Evolutionary conservation across 2,797 vertebrate species (phyloP).

Genomic region (Karalla daura): DNA sequence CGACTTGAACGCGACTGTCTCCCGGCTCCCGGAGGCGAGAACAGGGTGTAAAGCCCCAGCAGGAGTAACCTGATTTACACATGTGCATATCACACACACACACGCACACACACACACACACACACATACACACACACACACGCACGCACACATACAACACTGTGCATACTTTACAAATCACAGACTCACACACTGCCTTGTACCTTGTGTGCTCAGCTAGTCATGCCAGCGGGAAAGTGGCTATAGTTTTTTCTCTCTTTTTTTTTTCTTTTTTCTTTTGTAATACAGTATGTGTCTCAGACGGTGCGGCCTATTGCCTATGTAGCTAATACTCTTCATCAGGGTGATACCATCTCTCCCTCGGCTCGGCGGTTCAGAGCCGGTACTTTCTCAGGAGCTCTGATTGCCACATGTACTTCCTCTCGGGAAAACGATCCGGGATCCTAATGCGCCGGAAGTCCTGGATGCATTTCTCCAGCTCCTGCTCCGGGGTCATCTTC

Average conservation of each 20-base stretch:
- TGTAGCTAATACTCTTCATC: constrained; percentile 50
- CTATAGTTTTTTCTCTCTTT: constrained; percentile 18
- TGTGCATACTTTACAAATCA: constrained; percentile 69
- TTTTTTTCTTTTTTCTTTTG: no score
- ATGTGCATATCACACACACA: constrained; percentile 72
- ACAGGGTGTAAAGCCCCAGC: constrained; percentile 60
- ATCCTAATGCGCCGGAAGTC: constrained; percentile 98
- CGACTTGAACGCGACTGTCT: constrained; percentile 39
- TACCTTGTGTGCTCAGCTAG: constrained; percentile 65
- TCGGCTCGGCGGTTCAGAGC: constrained; percentile 82
- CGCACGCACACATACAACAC: no score
- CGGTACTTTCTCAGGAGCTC: constrained; percentile 96
- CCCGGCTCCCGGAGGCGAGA: constrained; percentile 38
- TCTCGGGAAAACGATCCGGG: constrained; percentile 94
- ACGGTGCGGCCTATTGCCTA: constrained; percentile 63
- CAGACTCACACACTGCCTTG: constrained; percentile 59
- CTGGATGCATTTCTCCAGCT: constrained; percentile 98
- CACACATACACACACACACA: constrained; percentile 71
- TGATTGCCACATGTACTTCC: constrained; percentile 96
- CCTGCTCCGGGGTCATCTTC: constrained; percentile 96
- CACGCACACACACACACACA: no score
- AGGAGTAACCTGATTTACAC: constrained; percentile 75
- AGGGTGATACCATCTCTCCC: constrained; percentile 19
- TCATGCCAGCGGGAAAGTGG: constrained; percentile 64
- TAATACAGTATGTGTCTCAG: constrained; percentile 68